Evolutionary conservation across 2,888 invertebrate species (phyloP).

Genomic region (Syritta pipiens): DNA sequence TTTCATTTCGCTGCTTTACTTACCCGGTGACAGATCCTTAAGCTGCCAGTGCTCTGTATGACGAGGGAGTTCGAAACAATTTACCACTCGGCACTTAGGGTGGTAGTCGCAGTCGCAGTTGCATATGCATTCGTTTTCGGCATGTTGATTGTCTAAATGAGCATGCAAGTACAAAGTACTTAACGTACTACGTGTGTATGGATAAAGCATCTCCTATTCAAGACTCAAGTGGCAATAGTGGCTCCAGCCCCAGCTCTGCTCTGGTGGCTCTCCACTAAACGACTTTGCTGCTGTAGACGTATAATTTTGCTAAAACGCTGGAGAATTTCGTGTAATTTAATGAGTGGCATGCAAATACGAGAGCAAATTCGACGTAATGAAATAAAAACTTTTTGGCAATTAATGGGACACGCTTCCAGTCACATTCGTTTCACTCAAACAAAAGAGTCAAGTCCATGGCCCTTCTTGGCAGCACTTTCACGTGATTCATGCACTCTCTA

Average conservation of each 20-base stretch:
- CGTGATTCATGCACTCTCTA: background rate
- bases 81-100: slow-evolving; percentile 32
- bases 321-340: slow-evolving; percentile 20
- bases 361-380: slow-evolving; percentile 1
- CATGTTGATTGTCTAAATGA: slow-evolving; percentile 59
- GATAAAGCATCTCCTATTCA: slow-evolving; percentile 9
- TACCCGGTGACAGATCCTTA: slow-evolving; percentile 1
- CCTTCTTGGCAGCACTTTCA: background rate
- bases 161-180: slow-evolving; percentile 49
- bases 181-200: slow-evolving; percentile 38
- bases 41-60: background rate
- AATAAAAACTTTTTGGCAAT: slow-evolving; percentile 19
- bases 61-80: slow-evolving; percentile 28
- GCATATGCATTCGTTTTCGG: slow-evolving; percentile 26
- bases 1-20: background rate
- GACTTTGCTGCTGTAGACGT: background rate
- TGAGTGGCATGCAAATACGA: slow-evolving; percentile 19
- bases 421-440: too few species aligned
- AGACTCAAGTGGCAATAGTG: background rate
- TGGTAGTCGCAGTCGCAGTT: slow-evolving; percentile 9
- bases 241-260: background rate
- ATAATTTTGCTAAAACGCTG: slow-evolving; percentile 23
- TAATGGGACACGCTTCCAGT: too few species aligned
- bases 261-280: background rate
- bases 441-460: background rate